phyloP scores from a whole-genome alignment of 2,888 invertebrate genomes.

The Epistrophe grossulariae region DNA sequence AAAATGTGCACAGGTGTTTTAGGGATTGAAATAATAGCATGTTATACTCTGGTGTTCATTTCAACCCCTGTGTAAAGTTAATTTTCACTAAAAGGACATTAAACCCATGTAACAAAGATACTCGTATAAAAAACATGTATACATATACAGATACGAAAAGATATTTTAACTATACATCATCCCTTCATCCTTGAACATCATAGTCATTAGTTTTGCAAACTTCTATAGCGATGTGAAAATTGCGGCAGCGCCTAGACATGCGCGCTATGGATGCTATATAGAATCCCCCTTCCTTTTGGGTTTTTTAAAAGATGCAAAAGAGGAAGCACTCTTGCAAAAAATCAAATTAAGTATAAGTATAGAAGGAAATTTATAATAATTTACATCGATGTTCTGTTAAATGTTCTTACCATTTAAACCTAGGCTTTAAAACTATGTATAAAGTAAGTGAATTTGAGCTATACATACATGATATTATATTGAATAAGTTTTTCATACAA shows the following conservation, averaged over 20 bases:
- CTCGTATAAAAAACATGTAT: not conserved
- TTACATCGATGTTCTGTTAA: too few relatives aligned
- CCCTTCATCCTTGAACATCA: not conserved
- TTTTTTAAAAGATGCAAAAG: not conserved
- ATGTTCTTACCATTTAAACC: too few relatives aligned
- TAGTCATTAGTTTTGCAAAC: constrained; percentile 47
- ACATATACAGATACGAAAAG: not conserved
- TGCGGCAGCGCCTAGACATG: constrained; percentile 62
- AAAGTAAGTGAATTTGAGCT: too few relatives aligned
- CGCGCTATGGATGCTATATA: constrained; percentile 30
- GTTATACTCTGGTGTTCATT: constrained; percentile 40
- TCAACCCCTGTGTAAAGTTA: constrained; percentile 59
- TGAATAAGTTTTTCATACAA: too few relatives aligned
- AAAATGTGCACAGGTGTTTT: constrained; percentile 65
- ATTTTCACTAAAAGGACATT: constrained; percentile 63
- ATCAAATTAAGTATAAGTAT: not conserved
- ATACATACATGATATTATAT: too few relatives aligned
- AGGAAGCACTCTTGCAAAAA: not conserved
- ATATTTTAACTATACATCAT: constrained; percentile 2
- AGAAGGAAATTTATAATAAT: not conserved
- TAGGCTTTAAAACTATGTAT: too few relatives aligned
- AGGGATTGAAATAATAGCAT: constrained; percentile 62
- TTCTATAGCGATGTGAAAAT: constrained; percentile 52
- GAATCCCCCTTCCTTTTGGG: not conserved
- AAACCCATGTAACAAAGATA: constrained; percentile 30